A percentile compares a stretch with the other conserved stretches of the same genome.
Evolutionary conservation across 2,888 invertebrate genomes (phyloP).

Genomic region (Pegoplata infirma): DNA sequence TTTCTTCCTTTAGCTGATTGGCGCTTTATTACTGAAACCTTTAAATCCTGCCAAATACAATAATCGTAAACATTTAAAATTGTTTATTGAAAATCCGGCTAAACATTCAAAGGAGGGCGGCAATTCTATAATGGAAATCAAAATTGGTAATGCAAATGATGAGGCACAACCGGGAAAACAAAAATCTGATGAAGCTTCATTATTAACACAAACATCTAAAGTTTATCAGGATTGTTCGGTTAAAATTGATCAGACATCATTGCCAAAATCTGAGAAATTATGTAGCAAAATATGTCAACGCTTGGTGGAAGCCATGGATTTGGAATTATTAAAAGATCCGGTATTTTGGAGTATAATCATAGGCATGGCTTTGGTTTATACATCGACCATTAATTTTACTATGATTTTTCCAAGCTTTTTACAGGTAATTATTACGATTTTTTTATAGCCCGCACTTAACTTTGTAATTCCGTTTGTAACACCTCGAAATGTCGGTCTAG

Average conservation of each 20-base stretch:
- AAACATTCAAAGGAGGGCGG: constrained; percentile 40
- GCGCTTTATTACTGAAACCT: constrained; percentile 81
- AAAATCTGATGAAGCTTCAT: constrained; percentile 39
- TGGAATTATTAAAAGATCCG: constrained; percentile 82
- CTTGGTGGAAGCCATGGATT: constrained; percentile 80
- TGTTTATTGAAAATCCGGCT: constrained; percentile 66
- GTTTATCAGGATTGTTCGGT: constrained; percentile 61
- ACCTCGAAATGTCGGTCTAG: too few species aligned
- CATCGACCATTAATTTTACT: constrained; percentile 84
- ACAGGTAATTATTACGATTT: constrained; percentile 78
- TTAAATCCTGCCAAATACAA: constrained; percentile 77
- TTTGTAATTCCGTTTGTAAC: too few species aligned
- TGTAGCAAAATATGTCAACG: constrained; percentile 70
- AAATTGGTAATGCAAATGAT: constrained; percentile 47
- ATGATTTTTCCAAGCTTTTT: constrained; percentile 85
- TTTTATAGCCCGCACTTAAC: too few species aligned
- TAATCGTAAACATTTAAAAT: constrained; percentile 71
- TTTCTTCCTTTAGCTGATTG: constrained; percentile 78
- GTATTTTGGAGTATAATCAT: constrained; percentile 84
- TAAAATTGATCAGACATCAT: constrained; percentile 7
- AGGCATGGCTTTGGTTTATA: constrained; percentile 83
- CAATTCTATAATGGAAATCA: constrained; percentile 52
- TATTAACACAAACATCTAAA: constrained; percentile 56
- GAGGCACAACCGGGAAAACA: constrained; percentile 8
- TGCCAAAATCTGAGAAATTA: constrained; percentile 59